These are phyloP conservation scores for Euschistus heros DNA, from an alignment of 1,140 invertebrate species.

Conservation along the genomic window DNA sequence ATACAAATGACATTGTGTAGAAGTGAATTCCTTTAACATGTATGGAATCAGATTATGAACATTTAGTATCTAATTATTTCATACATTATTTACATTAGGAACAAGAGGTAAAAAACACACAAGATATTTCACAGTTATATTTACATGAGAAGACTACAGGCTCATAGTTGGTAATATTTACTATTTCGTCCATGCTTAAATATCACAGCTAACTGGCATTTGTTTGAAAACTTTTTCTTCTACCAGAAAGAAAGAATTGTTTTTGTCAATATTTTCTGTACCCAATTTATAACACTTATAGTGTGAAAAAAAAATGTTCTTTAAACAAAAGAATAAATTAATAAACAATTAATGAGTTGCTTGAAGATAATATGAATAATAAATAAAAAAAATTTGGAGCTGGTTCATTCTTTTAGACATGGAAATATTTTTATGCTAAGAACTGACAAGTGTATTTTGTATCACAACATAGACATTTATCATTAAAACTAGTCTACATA, in stretches of 20 bases:
- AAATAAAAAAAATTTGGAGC: no score
- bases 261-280: neutral
- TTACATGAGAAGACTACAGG: conserved; percentile 11
- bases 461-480: no score
- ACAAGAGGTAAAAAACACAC: conserved; percentile 11
- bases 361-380: no score
- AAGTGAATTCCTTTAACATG: no score
- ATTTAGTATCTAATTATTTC: neutral
- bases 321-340: neutral
- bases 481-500: no score
- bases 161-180: neutral
- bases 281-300: neutral
- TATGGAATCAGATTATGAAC: no score
- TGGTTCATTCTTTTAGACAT: no score
- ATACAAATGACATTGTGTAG: no score
- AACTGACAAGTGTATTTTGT: no score
- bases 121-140: conserved; percentile 11
- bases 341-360: no score
- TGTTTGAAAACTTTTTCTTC: neutral
- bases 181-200: conserved; percentile 20
- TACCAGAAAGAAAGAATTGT: conserved; percentile 1
- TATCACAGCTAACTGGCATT: conserved; percentile 24
- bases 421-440: no score
- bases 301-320: neutral
- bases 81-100: conserved; percentile 16